Conservation (phyloP, 2,113 vertebrate genomes). For the Sitta europaea region DNA sequence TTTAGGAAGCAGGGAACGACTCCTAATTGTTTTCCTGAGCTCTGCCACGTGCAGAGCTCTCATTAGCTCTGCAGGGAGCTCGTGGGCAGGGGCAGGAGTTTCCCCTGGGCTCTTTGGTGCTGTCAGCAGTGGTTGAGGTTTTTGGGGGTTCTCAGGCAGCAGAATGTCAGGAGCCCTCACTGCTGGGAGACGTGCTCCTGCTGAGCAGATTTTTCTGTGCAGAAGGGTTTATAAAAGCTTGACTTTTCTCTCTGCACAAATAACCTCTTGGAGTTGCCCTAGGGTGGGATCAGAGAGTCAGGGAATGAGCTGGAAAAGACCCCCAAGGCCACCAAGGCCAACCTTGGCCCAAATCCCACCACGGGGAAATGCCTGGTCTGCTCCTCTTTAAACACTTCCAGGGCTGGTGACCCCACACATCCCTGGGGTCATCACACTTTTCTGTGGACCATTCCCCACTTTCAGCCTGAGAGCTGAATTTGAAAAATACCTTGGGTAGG, state of each 20-base stretch:
- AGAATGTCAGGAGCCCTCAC: not conserved
- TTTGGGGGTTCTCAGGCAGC: not conserved
- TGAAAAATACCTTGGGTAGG: not conserved
- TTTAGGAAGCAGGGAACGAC: not conserved
- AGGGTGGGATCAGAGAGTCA: not conserved
- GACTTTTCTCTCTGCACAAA: not conserved
- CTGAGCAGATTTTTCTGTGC: not conserved
- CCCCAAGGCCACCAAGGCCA: not conserved
- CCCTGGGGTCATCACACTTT: accelerated
- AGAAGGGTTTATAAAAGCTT: not conserved
- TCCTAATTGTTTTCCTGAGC: not conserved
- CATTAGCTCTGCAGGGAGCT: not conserved
- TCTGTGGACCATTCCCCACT: not conserved
- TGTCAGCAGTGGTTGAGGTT: not conserved
- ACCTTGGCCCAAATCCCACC: not conserved
- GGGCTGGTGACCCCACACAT: not conserved
- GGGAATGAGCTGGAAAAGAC: not conserved
- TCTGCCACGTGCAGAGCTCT: not conserved
- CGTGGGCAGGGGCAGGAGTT: not conserved
- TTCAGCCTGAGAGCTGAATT: not conserved
- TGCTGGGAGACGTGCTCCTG: not conserved
- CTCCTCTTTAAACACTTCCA: not conserved
- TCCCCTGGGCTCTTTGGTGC: not conserved
- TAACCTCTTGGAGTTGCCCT: not conserved
- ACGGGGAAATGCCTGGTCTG: accelerated